Percentiles rank a stretch among this genome's conserved stretches.
phyloP scores from a whole-genome alignment of 1,140 invertebrate species.

The Mylabris phalerata region DNA sequence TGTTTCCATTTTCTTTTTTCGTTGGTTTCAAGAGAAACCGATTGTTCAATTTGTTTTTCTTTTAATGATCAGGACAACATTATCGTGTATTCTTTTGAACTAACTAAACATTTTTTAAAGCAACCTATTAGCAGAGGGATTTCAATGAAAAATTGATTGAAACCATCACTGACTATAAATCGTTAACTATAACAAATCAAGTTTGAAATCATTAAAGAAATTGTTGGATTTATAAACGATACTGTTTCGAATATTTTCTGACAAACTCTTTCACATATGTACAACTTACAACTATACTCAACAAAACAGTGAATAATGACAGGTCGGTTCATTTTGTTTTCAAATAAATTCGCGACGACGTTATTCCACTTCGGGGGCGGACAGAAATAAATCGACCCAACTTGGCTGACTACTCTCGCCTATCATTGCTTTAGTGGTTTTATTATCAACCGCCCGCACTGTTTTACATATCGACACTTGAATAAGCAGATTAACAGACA shows the following conservation, averaged over 20 bases:
- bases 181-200: neutral
- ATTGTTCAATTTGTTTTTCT: no score
- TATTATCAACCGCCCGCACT: conserved; percentile 7
- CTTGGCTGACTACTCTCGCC: conserved; percentile 11
- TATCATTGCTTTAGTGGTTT: conserved; percentile 17
- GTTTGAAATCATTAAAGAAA: conserved; percentile 16
- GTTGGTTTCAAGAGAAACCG: no score
- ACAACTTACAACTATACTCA: conserved; percentile 9
- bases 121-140: neutral
- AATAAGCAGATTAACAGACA: neutral
- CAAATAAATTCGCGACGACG: conserved; percentile 25
- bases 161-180: neutral
- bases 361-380: conserved; percentile 21
- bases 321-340: conserved; percentile 24
- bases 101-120: no score
- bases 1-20: no score
- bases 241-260: conserved; percentile 3
- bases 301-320: conserved; percentile 16
- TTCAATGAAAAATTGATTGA: conserved; percentile 13
- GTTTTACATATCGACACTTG: conserved; percentile 20
- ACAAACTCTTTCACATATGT: no score
- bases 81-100: no score
- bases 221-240: conserved; percentile 21
- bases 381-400: conserved; percentile 22
- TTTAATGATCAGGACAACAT: no score